Percentiles rank a stretch among this genome's conserved stretches.
These are phyloP conservation scores for Protosalanx chinensis DNA, from an alignment of 2,797 vertebrate species.

Conservation along the genomic window DNA sequence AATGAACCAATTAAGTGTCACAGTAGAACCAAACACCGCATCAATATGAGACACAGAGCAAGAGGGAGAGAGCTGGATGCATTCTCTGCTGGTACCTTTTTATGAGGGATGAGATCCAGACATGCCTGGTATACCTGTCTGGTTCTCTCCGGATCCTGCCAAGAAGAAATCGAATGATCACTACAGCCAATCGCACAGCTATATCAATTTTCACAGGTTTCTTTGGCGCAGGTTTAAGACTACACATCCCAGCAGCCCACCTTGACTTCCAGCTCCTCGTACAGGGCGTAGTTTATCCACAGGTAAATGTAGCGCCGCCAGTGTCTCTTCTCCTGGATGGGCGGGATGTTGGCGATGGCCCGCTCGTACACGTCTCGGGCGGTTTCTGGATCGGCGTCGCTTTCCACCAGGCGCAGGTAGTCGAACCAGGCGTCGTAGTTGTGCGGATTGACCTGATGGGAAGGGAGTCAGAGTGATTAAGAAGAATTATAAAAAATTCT, in stretches of 20 bases:
- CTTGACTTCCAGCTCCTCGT: slow-evolving; percentile 96
- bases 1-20: slow-evolving; percentile 27
- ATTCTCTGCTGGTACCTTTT: slow-evolving; percentile 79
- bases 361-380: slow-evolving; percentile 94
- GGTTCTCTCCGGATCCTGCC: slow-evolving; percentile 88
- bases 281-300: slow-evolving; percentile 95
- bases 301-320: slow-evolving; percentile 98
- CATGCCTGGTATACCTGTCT: slow-evolving; percentile 95
- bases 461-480: not conserved
- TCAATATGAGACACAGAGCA: not conserved
- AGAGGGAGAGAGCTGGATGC: not conserved
- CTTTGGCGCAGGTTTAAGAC: not conserved
- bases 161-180: not conserved
- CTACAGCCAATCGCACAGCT: not conserved
- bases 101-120: slow-evolving; percentile 93
- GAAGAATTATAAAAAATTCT: too few relatives aligned
- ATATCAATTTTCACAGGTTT: not conserved
- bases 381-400: slow-evolving; percentile 82
- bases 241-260: slow-evolving; percentile 54
- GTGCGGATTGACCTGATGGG: slow-evolving; percentile 88
- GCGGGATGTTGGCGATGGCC: slow-evolving; percentile 91
- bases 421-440: slow-evolving; percentile 99
- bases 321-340: slow-evolving; percentile 93
- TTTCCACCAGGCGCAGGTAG: slow-evolving; percentile 94
- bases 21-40: not conserved